A percentile compares a stretch with the other conserved stretches of the same genome.
phyloP scores from a whole-genome alignment of 2,797 vertebrate genomes.

The Nannoperca australis region DNA sequence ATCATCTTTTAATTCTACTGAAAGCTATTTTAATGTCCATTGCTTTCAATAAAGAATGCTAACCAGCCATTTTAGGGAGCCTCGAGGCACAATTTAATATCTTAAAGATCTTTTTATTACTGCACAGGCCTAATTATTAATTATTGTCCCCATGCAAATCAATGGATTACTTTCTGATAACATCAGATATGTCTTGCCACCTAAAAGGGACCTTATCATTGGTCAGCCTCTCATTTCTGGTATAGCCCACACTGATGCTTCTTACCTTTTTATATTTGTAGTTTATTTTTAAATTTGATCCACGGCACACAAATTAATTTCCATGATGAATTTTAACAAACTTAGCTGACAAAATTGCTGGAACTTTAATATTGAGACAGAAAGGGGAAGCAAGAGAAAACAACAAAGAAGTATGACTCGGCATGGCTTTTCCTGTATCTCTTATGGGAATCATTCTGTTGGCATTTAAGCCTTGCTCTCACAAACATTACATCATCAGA shows the following conservation, averaged over 20 bases:
- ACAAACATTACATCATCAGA: conserved; percentile 40
- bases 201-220: conserved; percentile 2
- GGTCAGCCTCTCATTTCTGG: conserved; percentile 15
- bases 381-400: not conserved
- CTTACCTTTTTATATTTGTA: conserved; percentile 17
- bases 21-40: conserved; percentile 3
- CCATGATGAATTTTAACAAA: conserved; percentile 15
- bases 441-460: conserved; percentile 21
- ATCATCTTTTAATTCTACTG: not conserved
- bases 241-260: not conserved
- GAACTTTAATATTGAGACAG: conserved; percentile 4
- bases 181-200: conserved; percentile 12
- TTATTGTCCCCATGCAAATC: not conserved
- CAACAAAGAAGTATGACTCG: conserved; percentile 10
- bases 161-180: not conserved
- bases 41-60: conserved; percentile 3
- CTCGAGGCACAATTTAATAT: not conserved
- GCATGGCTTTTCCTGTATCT: conserved; percentile 11
- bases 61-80: not conserved
- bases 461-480: conserved; percentile 28
- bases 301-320: conserved; percentile 23
- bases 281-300: not conserved
- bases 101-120: not conserved
- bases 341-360: not conserved
- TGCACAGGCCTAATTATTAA: not conserved